A percentile compares a stretch with the other conserved stretches of the same genome.
phyloP scores from a whole-genome alignment of 2,888 invertebrate genomes.

The Cylindroiulus punctatus region DNA sequence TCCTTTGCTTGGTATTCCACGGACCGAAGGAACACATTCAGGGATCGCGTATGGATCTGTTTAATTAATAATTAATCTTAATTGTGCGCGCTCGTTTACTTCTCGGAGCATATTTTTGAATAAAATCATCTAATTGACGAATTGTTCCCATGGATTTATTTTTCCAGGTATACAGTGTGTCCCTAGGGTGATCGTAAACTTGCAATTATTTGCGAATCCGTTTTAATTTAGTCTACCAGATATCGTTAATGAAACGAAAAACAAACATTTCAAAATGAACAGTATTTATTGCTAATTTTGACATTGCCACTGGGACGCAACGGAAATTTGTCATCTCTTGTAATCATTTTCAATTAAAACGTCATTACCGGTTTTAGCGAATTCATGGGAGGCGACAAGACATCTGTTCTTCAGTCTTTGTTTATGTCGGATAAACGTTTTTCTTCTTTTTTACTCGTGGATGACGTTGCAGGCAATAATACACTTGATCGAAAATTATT shows the following conservation, averaged over 20 bases:
- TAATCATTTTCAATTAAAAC: no score
- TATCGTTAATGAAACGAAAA: not conserved
- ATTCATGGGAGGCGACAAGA: no score
- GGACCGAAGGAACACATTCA: not conserved
- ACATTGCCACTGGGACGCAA: not conserved
- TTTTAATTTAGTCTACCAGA: not conserved
- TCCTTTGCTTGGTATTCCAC: not conserved
- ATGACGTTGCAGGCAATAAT: no score
- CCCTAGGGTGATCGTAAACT: not conserved
- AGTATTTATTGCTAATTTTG: not conserved
- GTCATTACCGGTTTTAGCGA: no score
- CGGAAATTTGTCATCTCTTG: no score
- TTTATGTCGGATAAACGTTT: no score
- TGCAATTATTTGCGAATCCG: not conserved
- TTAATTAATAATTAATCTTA: conserved; percentile 40
- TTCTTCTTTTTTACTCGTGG: no score
- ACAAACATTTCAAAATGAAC: not conserved
- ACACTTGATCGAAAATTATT: no score
- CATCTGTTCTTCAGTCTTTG: no score
- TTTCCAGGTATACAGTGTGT: not conserved
- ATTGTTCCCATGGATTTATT: conserved; percentile 30
- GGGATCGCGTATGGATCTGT: not conserved
- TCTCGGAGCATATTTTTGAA: not conserved
- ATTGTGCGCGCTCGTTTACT: not conserved
- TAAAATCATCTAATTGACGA: conserved; percentile 16